Conservation (phyloP, 2,888 invertebrate genomes). For the Yponomeuta sedellus region DNA sequence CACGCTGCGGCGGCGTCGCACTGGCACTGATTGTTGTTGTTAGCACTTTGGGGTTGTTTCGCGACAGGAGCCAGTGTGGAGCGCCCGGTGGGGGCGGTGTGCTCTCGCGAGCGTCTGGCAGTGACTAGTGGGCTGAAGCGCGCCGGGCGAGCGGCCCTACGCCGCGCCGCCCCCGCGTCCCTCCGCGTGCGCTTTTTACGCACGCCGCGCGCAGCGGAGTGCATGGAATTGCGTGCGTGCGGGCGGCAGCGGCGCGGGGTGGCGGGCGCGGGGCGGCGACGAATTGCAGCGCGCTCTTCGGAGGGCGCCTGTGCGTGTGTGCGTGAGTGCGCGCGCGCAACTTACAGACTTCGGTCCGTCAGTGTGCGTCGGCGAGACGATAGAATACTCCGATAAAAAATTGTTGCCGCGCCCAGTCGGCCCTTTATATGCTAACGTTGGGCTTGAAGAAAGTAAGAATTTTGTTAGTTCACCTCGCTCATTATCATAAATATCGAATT, state of each 20-base stretch:
- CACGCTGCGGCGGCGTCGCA: conserved; percentile 41
- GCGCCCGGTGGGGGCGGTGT: conserved; percentile 68
- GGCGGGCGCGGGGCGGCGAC: conserved; percentile 58
- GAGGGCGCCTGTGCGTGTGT: conserved; percentile 57
- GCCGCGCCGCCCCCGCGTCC: conserved; percentile 48
- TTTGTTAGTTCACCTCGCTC: conserved; percentile 40
- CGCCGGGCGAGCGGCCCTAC: conserved; percentile 39
- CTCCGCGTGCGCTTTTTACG: conserved; percentile 75
- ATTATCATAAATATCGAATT: conserved; percentile 50
- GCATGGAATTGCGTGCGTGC: conserved; percentile 71
- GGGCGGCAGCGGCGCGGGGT: conserved; percentile 40
- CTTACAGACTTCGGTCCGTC: conserved; percentile 3
- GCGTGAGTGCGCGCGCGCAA: conserved; percentile 58
- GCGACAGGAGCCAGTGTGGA: conserved; percentile 26
- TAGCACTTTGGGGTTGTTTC: conserved; percentile 20
- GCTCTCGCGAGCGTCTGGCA: conserved; percentile 67
- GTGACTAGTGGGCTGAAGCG: conserved; percentile 55
- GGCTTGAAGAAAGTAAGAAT: conserved; percentile 53
- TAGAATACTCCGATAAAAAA: conserved; percentile 64
- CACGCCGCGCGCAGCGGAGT: conserved; percentile 52
- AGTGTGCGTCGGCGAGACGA: conserved; percentile 37
- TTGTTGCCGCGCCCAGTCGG: conserved; percentile 51
- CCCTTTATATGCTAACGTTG: conserved; percentile 65
- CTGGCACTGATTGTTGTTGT: conserved; percentile 57
- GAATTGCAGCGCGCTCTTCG: conserved; percentile 53